Percentiles rank a stretch among this genome's conserved stretches.
Conservation (phyloP, 2,888 invertebrate species). For the Ochropacha duplaris region DNA sequence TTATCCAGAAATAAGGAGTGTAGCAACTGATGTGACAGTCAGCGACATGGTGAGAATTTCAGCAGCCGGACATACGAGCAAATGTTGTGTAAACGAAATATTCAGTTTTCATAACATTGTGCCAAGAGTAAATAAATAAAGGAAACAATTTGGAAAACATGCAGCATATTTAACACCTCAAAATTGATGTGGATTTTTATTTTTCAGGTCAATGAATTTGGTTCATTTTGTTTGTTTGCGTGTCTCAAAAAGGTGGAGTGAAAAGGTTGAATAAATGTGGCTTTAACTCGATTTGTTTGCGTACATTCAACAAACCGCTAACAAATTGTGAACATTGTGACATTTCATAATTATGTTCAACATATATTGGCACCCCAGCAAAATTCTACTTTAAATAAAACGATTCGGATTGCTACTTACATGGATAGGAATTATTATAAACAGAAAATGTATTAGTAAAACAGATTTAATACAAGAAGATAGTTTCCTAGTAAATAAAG, state of each 20-base stretch:
- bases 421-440: no score
- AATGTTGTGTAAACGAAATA: constrained; percentile 26
- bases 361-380: no score
- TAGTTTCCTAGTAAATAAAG: no score
- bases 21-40: no score
- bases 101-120: constrained; percentile 20
- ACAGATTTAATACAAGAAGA: no score
- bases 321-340: background rate
- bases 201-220: background rate
- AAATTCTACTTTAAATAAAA: no score
- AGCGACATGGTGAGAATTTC: constrained; percentile 15
- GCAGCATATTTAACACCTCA: constrained; percentile 3
- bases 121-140: constrained; percentile 25
- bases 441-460: no score
- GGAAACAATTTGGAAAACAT: constrained; percentile 12
- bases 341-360: background rate
- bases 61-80: constrained; percentile 23
- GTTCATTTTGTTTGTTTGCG: background rate
- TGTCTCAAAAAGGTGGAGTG: background rate
- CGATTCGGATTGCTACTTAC: no score
- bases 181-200: background rate
- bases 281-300: background rate
- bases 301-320: background rate
- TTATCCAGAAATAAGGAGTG: no score
- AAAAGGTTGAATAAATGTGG: background rate